Evolutionary conservation across 2,888 invertebrate species (phyloP), one percentile per base, ranked within the genome.

Genomic region (Xanthia icteritia): DNA sequence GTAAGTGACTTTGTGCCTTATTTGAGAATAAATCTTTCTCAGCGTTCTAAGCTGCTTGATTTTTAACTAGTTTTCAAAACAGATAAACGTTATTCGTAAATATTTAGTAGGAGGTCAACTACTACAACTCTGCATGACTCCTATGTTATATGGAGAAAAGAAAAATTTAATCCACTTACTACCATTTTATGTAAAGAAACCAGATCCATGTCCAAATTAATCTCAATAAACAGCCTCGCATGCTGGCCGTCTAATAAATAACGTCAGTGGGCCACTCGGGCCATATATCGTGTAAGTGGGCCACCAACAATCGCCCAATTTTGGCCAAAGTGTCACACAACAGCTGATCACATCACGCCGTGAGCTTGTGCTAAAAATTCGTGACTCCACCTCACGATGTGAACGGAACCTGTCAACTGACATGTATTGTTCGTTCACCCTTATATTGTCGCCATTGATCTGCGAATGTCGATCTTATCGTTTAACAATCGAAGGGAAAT

Each of bases 311-410:
- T 82, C 80, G 77, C 81, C 86, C 79, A 87, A 88, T 82, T 83
- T 76, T 73, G 68, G 13, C 48, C 42, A 64, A 84, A 83, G 85
- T 86, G 79, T 85, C 87, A 79, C 86, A 86, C 79, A 63, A 76
- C 83, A 84, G 86, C 86, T 86, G 86, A 86, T 86, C 86, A 71
- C 63, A 58, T 73, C 75, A 45, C 76, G 64, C 71, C 73, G 79
- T 79, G 79, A 67, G 63, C 73, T 77, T 82, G 73, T 76, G 82
- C 73, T 86, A 90, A 91, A 91, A 91, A 89, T 76, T 92, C 94
- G 94, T 94, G 94, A 94, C 90, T 83, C 65, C 81, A 31, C 77
- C 89, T 92, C 94, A 94, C 94, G 94, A 92, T 70, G 84, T 86
- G 85, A 84, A 83, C 88, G 84, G 81, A 76, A 86, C 88, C 88